These are phyloP conservation scores for Agrochola macilenta DNA, from an alignment of 2,888 invertebrate genomes.

Conservation along the genomic window DNA sequence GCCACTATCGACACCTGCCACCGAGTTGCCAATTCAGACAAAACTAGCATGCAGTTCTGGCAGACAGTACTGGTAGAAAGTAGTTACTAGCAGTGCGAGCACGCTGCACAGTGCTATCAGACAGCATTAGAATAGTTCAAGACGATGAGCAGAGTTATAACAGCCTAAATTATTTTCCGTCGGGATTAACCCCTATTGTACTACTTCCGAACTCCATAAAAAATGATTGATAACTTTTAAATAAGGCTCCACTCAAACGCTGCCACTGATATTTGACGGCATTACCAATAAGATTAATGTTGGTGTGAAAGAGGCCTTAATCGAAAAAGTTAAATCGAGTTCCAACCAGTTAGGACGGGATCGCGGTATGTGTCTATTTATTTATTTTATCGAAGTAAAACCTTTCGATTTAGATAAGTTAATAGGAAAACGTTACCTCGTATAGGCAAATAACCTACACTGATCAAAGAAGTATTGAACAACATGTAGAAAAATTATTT, in stretches of 20 bases:
- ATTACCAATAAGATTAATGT: conserved; percentile 62
- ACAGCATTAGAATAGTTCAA: not conserved
- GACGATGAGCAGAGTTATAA: not conserved
- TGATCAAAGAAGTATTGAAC: not conserved
- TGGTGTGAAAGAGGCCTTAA: conserved; percentile 65
- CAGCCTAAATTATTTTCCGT: not conserved
- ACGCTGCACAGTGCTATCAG: not conserved
- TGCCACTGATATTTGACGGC: conserved; percentile 18
- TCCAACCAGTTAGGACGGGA: conserved; percentile 57
- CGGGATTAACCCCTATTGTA: conserved; percentile 7
- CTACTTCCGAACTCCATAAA: not conserved
- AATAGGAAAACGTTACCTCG: not conserved
- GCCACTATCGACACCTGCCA: not conserved
- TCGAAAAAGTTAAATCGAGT: conserved; percentile 78
- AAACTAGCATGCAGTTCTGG: too few species aligned
- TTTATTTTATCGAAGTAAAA: conserved; percentile 29
- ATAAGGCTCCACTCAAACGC: conserved; percentile 31
- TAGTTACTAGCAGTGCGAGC: too few species aligned
- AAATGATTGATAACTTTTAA: conserved; percentile 33
- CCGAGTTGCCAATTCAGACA: not conserved
- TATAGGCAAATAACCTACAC: not conserved
- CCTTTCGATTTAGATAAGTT: conserved; percentile 4
- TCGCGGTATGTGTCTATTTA: conserved; percentile 35
- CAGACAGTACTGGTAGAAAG: too few species aligned
- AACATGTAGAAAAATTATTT: not conserved